phyloP scores from a whole-genome alignment of 2,797 vertebrate genomes.

The Petrocephalus sullivani region DNA sequence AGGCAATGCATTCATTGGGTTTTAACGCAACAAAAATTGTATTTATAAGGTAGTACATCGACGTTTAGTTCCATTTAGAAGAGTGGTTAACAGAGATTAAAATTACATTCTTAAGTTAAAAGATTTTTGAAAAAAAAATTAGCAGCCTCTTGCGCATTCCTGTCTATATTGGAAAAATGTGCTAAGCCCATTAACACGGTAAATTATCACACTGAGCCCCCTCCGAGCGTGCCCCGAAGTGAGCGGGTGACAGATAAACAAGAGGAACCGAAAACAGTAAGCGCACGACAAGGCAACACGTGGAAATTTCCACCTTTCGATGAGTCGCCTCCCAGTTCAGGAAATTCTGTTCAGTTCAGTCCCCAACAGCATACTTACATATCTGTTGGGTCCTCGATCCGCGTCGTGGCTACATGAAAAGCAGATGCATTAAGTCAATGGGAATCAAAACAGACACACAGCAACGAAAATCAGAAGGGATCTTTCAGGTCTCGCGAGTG shows the following conservation, averaged over 20 bases:
- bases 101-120: not conserved
- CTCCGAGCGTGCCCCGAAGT: conserved; percentile 5
- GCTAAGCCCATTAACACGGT: not conserved
- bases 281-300: not conserved
- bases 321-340: not conserved
- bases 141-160: not conserved
- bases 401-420: not conserved
- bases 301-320: conserved; percentile 1
- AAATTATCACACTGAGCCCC: not conserved
- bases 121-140: not conserved
- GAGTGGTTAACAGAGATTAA: not conserved
- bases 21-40: not conserved
- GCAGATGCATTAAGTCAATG: not conserved
- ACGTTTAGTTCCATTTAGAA: not conserved
- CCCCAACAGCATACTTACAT: too few relatives aligned
- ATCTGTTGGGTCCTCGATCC: not conserved
- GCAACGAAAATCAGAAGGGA: not conserved
- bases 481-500: not conserved
- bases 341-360: not conserved
- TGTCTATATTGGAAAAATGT: not conserved
- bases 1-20: not conserved
- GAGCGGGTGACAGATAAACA: not conserved
- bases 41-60: not conserved
- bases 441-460: not conserved
- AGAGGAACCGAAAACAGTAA: conserved; percentile 21